These are phyloP conservation scores for Oxytorus armatus DNA, from an alignment of 2,888 invertebrate species.

Conservation along the genomic window DNA sequence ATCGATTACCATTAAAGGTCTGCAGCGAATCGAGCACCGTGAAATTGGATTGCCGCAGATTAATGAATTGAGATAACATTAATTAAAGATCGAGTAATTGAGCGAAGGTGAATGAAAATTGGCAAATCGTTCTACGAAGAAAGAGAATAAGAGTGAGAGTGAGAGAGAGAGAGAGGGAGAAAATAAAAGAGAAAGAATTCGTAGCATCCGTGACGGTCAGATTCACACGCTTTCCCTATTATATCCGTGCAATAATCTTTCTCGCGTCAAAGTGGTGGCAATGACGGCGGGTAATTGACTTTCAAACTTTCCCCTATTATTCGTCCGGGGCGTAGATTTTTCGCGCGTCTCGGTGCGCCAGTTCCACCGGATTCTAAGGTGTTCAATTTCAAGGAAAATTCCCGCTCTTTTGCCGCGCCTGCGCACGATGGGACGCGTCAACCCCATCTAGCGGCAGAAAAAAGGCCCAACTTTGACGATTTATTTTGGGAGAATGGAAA, in stretches of 20 bases:
- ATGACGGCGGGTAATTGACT: conserved; percentile 66
- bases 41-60: conserved; percentile 26
- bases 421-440: too few species aligned
- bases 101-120: conserved; percentile 4
- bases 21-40: not conserved
- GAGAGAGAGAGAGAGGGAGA: conserved; percentile 13
- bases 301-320: conserved; percentile 71
- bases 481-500: too few species aligned
- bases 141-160: too few species aligned
- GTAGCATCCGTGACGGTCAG: conserved; percentile 31
- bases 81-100: conserved; percentile 17
- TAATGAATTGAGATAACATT: conserved; percentile 32
- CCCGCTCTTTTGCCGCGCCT: too few species aligned
- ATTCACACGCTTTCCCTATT: conserved; percentile 70
- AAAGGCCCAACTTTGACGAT: too few species aligned
- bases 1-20: too few species aligned
- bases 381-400: not conserved
- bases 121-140: not conserved
- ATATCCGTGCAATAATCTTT: conserved; percentile 62
- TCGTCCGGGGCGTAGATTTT: conserved; percentile 51
- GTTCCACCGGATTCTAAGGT: too few species aligned
- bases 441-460: too few species aligned
- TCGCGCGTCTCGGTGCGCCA: conserved; percentile 2
- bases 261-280: conserved; percentile 25
- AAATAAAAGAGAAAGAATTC: not conserved